Percentiles rank a stretch among this genome's conserved stretches.
These are phyloP conservation scores for Temnothorax rugatulus DNA, from an alignment of 2,888 invertebrate genomes.

Conservation along the genomic window DNA sequence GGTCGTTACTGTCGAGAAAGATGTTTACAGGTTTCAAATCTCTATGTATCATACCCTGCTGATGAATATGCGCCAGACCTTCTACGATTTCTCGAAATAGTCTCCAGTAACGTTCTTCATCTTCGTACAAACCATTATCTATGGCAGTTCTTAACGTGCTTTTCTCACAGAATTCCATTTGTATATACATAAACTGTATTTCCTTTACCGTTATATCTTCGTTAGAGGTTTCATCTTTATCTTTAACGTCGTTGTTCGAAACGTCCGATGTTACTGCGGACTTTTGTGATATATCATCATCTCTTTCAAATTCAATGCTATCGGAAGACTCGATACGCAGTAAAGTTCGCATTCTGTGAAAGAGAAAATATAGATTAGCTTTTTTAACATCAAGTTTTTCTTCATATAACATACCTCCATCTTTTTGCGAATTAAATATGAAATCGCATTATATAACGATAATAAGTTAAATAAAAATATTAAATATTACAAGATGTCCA, in stretches of 20 bases:
- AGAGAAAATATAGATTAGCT: conserved; percentile 46
- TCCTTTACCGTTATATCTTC: conserved; percentile 77
- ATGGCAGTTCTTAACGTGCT: conserved; percentile 96
- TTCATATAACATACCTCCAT: too few relatives aligned
- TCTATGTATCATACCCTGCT: conserved; percentile 95
- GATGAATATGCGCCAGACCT: conserved; percentile 96
- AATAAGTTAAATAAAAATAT: conserved; percentile 10
- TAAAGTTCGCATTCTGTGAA: conserved; percentile 78
- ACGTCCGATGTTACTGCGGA: conserved; percentile 57
- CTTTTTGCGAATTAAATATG: background rate
- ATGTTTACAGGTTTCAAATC: conserved; percentile 97
- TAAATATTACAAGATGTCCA: conserved; percentile 9
- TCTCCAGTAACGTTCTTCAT: conserved; percentile 94
- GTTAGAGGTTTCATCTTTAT: conserved; percentile 54
- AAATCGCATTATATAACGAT: background rate
- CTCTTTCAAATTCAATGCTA: conserved; percentile 89
- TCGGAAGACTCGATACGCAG: conserved; percentile 87
- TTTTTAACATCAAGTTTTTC: background rate
- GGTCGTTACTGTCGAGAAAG: conserved; percentile 97
- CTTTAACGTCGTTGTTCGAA: conserved; percentile 60
- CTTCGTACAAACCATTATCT: conserved; percentile 92
- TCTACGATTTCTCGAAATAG: conserved; percentile 98
- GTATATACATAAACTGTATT: conserved; percentile 94
- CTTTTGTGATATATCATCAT: conserved; percentile 81
- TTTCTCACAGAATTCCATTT: conserved; percentile 99